Percentiles rank a stretch among this genome's conserved stretches.
Evolutionary conservation across 2,113 vertebrate genomes (phyloP).

Genomic region (human (Homo sapiens)): DNA sequence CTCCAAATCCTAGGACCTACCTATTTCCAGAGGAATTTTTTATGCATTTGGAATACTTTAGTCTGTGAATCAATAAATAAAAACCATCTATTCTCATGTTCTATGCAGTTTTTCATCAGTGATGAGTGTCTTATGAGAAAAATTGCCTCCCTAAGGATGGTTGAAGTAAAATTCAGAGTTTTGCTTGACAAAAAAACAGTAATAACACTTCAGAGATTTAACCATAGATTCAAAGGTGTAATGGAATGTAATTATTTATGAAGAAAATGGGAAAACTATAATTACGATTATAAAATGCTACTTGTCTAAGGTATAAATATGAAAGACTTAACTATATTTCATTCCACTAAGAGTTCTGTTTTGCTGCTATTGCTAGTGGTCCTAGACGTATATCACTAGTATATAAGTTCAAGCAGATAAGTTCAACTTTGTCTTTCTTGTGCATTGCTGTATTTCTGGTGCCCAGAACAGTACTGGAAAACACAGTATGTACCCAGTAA

Average conservation of each 20-base stretch:
- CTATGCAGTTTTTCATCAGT: background rate
- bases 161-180: slow-evolving; percentile 26
- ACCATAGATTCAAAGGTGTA: background rate
- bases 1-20: background rate
- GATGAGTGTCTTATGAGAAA: background rate
- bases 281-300: background rate
- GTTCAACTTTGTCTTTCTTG: background rate
- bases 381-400: background rate
- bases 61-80: background rate
- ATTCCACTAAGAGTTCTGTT: background rate
- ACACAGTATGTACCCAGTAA: background rate
- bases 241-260: background rate
- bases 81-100: background rate
- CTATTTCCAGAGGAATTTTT: background rate
- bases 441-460: background rate
- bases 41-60: background rate
- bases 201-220: background rate
- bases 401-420: background rate
- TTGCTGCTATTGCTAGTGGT: background rate
- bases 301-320: background rate
- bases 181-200: background rate
- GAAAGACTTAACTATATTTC: background rate
- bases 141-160: background rate
- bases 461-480: background rate
- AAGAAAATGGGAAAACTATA: background rate